A percentile compares a stretch with the other conserved stretches of the same genome.
Evolutionary conservation across 2,113 vertebrate genomes (phyloP).

Genomic region (Rhombomys opimus): DNA sequence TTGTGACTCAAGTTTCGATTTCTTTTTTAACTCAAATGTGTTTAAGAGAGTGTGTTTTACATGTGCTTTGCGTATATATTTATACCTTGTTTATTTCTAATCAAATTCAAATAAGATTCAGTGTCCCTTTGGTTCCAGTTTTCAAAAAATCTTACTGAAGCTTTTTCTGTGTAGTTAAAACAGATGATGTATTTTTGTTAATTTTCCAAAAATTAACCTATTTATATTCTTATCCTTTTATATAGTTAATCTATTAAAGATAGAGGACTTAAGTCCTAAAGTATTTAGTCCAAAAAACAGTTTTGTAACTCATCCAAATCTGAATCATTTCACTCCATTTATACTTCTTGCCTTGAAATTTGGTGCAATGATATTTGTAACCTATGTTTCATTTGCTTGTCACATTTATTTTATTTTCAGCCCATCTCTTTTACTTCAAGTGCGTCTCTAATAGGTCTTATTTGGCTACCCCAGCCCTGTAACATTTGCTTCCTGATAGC

Average conservation of each 20-base stretch:
- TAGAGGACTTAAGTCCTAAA: constrained; percentile 11
- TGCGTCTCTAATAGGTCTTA: constrained; percentile 8
- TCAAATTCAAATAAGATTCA: constrained; percentile 37
- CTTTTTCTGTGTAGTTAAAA: constrained; percentile 27
- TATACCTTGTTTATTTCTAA: constrained; percentile 4
- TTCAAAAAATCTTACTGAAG: neutral
- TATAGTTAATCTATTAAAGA: constrained; percentile 30
- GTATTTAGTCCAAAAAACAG: neutral
- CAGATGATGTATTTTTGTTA: constrained; percentile 4
- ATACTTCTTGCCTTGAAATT: constrained; percentile 1
- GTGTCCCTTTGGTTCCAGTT: constrained; percentile 18
- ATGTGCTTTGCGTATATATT: constrained; percentile 35
- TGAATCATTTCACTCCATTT: neutral
- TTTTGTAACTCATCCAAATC: neutral
- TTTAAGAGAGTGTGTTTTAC: constrained; percentile 42
- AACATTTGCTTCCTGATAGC: neutral
- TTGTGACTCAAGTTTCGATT: constrained; percentile 20
- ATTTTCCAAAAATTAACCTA: constrained; percentile 27
- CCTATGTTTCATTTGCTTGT: neutral
- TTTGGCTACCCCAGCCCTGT: neutral
- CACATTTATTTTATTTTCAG: constrained; percentile 30
- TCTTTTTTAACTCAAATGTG: neutral
- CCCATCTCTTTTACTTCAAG: neutral
- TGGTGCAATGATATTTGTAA: constrained; percentile 35
- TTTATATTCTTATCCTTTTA: constrained; percentile 35